Evolutionary conservation across 2,113 vertebrate genomes (phyloP).

Genomic region (Pagrus major): DNA sequence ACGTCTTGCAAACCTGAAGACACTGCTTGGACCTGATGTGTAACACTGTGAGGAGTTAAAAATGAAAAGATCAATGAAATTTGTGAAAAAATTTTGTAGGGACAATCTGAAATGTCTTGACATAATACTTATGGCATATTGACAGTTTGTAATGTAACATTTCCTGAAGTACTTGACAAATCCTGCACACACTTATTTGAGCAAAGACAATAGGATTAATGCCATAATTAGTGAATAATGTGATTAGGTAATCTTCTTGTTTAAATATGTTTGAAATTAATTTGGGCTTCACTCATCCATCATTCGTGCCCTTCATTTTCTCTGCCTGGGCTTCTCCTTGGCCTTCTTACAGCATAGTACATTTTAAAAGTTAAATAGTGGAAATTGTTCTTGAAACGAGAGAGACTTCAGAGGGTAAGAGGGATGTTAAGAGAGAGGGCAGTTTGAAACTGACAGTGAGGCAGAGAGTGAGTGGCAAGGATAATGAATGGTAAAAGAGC

Average conservation of each 20-base stretch:
- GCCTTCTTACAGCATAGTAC: background rate
- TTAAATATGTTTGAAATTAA: conserved; percentile 14
- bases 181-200: background rate
- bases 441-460: conserved; percentile 12
- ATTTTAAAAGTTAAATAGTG: background rate
- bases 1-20: background rate
- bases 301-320: background rate
- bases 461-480: background rate
- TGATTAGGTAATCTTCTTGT: background rate
- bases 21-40: background rate
- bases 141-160: background rate
- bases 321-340: background rate
- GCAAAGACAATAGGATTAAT: conserved; percentile 7
- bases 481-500: conserved; percentile 34
- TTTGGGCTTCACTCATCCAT: background rate
- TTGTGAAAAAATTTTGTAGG: too few species aligned
- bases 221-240: background rate
- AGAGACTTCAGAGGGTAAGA: background rate
- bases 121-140: background rate
- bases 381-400: background rate
- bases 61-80: background rate
- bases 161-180: background rate
- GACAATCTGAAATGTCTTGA: background rate
- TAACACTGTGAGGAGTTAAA: background rate
- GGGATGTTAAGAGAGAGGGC: background rate